phyloP scores from a whole-genome alignment of 2,888 invertebrate species.

The Lasioglossum oenotherae region DNA sequence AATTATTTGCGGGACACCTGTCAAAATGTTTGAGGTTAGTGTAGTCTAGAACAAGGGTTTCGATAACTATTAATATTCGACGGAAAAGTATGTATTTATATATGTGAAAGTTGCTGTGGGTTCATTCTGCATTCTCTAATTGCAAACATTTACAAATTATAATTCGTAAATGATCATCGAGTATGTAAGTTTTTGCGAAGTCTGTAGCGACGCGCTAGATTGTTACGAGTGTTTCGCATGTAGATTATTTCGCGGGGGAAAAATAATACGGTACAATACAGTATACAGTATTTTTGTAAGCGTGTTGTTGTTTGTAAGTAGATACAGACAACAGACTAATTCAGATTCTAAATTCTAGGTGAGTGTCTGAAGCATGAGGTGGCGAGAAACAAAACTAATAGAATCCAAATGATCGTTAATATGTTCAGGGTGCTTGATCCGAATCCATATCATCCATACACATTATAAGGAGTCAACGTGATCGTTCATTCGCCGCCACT shows the following conservation, averaged over 20 bases:
- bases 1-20: not conserved
- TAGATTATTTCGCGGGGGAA: not conserved
- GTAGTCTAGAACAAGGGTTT: not conserved
- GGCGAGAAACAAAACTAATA: not conserved
- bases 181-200: too few species aligned
- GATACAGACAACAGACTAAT: too few species aligned
- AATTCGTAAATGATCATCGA: too few species aligned
- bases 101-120: not conserved
- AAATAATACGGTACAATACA: too few species aligned
- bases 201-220: too few species aligned
- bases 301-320: too few species aligned
- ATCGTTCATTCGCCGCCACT: not conserved
- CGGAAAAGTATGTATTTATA: too few species aligned
- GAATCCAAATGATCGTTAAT: constrained; percentile 16
- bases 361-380: not conserved
- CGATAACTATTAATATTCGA: not conserved
- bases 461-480: constrained; percentile 6
- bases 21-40: not conserved
- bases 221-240: too few species aligned
- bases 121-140: not conserved
- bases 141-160: not conserved
- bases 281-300: too few species aligned
- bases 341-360: not conserved
- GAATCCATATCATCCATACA: not conserved
- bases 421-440: constrained; percentile 37